Conservation (phyloP, 2,888 invertebrate genomes). For the Deroplatys truncata region DNA sequence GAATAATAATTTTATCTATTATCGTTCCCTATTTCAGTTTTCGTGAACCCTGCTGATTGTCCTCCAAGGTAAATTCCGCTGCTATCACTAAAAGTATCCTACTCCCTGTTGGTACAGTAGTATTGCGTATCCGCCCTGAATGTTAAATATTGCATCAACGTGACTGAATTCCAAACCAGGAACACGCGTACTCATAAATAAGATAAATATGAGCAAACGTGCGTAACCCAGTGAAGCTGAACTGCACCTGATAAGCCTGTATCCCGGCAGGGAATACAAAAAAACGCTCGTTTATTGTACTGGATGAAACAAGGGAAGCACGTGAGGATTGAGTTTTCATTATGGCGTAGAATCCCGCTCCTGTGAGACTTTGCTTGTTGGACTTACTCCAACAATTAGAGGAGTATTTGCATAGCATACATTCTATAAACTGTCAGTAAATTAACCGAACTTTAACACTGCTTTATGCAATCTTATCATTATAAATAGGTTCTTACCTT, state of each 20-base stretch:
- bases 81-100: too few species aligned
- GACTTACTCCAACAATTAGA: neutral
- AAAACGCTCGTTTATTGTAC: neutral
- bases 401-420: too few species aligned
- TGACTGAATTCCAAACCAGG: neutral
- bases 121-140: neutral
- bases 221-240: neutral
- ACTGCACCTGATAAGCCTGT: neutral
- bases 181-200: neutral
- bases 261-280: neutral
- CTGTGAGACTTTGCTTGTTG: too few species aligned
- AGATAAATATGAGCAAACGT: neutral
- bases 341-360: neutral
- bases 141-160: neutral
- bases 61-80: too few species aligned
- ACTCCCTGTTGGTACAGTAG: too few species aligned
- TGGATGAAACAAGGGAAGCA: neutral
- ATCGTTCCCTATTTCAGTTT: too few species aligned
- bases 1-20: too few species aligned
- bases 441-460: too few species aligned
- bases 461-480: too few species aligned
- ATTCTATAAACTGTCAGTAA: too few species aligned
- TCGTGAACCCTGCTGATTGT: too few species aligned
- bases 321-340: neutral
- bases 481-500: too few species aligned